Base-by-base conservation (phyloP, 2,888 invertebrate species). In the Halictus quadricinctus region DNA sequence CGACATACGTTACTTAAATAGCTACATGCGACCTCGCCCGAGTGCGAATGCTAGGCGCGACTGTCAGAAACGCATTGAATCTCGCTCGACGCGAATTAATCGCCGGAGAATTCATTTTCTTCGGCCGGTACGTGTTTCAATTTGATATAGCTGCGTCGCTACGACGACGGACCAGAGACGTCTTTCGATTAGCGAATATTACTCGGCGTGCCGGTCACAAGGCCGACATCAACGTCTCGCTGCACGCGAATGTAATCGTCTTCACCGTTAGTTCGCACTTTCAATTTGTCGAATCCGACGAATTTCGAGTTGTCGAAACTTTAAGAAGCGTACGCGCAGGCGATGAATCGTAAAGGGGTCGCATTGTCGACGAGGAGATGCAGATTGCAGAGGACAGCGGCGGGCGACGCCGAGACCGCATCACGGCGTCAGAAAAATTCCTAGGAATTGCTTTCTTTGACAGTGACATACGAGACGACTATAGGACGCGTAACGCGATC, bases 1-100 rank as follows among this genome's bases (percentile, higher is more conserved):
- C 60, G 5, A 13, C 13, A 29, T 29, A 50, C 43, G 81, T 60
- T 54, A 74, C 41, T 84, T 81, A 77, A 84, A 82, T 82, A 78
- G 66, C 60, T 50, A 29, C 64, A n/a, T 15, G 50, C 25, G 73
- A 74, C 84, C 78, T 82, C 60, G 76, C n/a, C 10, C 43, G 46
- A 29, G 12, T 18, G 10, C 64, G 64, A 64, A 25, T 29, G 29
- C 10, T 54, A 54, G n/a, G n/a, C 54, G 3, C 54, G 54, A 54
- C 8, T 54, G 54, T 15, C 25, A 64, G 64, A 7, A 29, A 6
- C 6, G 15, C 29, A 0, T 64, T 64, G 13, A 60, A 25, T 60
- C 25, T 60, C 50, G 50, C 7, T 50, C 18, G 2, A 60, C 60
- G 25, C 25, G 60, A 60, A 25, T 74, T 15, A n/a, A 7, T 25